Conservation (phyloP, 2,113 vertebrate genomes). For the Oryzias melastigma region DNA sequence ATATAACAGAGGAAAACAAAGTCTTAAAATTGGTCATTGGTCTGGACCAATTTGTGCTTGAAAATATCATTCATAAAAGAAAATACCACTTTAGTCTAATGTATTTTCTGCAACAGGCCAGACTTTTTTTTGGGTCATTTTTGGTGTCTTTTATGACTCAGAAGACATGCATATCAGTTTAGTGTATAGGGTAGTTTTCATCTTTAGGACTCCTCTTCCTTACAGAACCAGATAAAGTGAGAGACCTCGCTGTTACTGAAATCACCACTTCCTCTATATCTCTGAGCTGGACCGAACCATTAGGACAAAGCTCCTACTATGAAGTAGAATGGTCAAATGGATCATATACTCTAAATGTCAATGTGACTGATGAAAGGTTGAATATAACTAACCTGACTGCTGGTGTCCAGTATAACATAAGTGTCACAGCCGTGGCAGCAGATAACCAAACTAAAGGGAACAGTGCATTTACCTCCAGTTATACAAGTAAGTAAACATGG, state of each 20-base stretch:
- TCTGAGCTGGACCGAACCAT: conserved; percentile 31
- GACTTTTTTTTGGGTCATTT: too few relatives aligned
- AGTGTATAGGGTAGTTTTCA: not conserved
- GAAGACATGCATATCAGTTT: not conserved
- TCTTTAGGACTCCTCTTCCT: not conserved
- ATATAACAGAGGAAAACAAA: too few relatives aligned
- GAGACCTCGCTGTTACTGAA: not conserved
- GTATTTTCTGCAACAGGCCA: too few relatives aligned
- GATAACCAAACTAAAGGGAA: not conserved
- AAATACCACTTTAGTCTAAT: too few relatives aligned
- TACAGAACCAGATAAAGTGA: conserved; percentile 11
- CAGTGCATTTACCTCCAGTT: rapidly evolving
- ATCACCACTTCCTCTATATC: conserved; percentile 36
- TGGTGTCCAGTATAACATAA: conserved; percentile 12
- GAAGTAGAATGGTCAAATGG: conserved; percentile 20
- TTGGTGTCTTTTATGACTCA: not conserved
- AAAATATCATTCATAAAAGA: too few relatives aligned
- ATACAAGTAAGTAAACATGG: conserved; percentile 28
- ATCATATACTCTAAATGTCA: rapidly evolving
- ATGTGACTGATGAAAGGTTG: rapidly evolving
- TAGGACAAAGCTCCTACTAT: conserved; percentile 32
- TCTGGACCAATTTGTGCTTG: too few relatives aligned
- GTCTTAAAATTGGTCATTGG: too few relatives aligned
- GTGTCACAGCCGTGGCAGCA: not conserved
- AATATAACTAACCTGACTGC: conserved; percentile 33